A percentile compares a stretch with the other conserved stretches of the same genome.
phyloP scores from a whole-genome alignment of 2,113 vertebrate species.

The Setophaga petechia region DNA sequence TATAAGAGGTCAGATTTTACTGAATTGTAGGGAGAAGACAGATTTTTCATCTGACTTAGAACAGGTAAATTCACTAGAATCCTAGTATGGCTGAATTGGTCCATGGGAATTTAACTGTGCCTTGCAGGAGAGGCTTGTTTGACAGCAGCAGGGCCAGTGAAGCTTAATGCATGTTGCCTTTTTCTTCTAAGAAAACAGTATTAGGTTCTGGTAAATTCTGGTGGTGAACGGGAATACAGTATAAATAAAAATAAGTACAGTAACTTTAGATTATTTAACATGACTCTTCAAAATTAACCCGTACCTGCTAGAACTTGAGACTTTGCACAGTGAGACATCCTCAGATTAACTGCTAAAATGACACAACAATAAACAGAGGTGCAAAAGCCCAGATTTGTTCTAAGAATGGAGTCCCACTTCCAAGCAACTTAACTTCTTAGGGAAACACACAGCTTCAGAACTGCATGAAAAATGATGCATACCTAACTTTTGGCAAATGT shows the following conservation, averaged over 20 bases:
- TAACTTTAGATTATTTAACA: not conserved
- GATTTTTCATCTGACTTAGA: not conserved
- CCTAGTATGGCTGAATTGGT: not conserved
- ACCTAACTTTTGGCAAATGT: not conserved
- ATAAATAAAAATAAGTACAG: conserved; percentile 10
- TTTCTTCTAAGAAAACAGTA: not conserved
- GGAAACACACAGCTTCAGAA: not conserved
- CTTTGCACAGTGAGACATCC: not conserved
- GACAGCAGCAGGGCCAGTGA: not conserved
- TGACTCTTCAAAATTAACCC: not conserved
- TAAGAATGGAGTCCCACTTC: not conserved
- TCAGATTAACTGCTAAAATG: not conserved
- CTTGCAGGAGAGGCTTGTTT: not conserved
- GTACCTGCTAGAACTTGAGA: not conserved
- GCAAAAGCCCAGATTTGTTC: not conserved
- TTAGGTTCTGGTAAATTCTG: not conserved
- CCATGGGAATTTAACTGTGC: not conserved
- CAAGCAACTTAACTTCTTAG: not conserved
- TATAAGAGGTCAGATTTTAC: not conserved
- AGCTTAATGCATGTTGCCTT: not conserved
- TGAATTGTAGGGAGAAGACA: not conserved
- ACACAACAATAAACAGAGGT: not conserved
- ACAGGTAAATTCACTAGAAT: not conserved
- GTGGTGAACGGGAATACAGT: not conserved
- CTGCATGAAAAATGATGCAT: not conserved